Percentiles rank a stretch among this genome's conserved stretches.
Evolutionary conservation across 2,888 invertebrate genomes (phyloP).

Genomic region (Ormyrus labotus): DNA sequence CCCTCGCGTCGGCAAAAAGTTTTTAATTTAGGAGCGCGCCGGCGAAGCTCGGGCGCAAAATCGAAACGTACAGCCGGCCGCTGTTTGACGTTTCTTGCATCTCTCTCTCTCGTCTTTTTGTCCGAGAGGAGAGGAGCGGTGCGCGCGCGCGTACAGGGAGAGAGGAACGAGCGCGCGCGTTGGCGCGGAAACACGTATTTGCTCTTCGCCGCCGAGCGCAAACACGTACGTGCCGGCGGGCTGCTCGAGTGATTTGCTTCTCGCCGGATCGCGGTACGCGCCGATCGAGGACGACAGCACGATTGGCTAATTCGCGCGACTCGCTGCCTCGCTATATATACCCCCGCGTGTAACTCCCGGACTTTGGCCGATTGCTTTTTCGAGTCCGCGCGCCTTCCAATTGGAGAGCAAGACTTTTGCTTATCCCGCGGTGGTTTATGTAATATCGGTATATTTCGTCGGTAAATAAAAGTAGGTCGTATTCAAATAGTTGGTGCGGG

Average conservation of each 20-base stretch:
- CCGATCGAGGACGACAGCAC: not conserved
- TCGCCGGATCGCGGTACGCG: no score
- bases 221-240: not conserved
- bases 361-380: no score
- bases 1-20: constrained; percentile 18
- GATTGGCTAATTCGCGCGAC: constrained; percentile 19
- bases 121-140: not conserved
- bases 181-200: constrained; percentile 17
- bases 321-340: not conserved
- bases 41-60: not conserved
- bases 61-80: not conserved
- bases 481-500: no score
- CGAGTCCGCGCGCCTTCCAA: no score
- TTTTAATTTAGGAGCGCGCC: constrained; percentile 32
- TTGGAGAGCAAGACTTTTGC: no score
- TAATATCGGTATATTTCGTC: no score
- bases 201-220: constrained; percentile 11
- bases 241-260: not conserved
- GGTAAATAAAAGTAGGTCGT: no score
- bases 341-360: no score
- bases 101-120: not conserved
- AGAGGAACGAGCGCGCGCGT: not conserved
- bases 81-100: constrained; percentile 5
- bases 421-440: no score
- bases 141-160: not conserved